Percentiles rank a stretch among this genome's conserved stretches.
Conservation (phyloP, 2,113 vertebrate genomes). For the Ictalurus furcatus region DNA sequence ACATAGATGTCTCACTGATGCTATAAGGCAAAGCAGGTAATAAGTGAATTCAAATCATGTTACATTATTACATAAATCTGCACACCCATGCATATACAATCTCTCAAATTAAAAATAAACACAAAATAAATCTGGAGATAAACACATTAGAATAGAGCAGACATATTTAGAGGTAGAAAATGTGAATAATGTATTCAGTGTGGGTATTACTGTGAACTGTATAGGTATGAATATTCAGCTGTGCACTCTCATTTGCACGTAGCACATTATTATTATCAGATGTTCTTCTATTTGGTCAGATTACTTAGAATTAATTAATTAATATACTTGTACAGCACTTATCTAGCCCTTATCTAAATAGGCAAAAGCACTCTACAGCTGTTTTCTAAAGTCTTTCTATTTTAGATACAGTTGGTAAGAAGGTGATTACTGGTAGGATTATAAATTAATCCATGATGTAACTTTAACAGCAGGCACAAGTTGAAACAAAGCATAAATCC, state of each 20-base stretch:
- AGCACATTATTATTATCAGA: slow-evolving; percentile 29
- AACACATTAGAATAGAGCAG: background rate
- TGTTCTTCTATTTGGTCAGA: slow-evolving; percentile 46
- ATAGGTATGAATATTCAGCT: slow-evolving; percentile 62
- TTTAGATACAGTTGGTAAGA: background rate
- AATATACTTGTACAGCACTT: slow-evolving; percentile 26
- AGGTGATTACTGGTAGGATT: background rate
- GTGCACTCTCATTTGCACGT: slow-evolving; percentile 51
- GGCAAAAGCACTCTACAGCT: background rate
- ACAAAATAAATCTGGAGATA: background rate
- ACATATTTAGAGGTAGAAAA: background rate
- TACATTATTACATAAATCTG: background rate
- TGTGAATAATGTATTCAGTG: background rate
- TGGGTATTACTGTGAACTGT: background rate
- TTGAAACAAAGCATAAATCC: background rate
- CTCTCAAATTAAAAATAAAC: background rate
- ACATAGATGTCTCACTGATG: background rate
- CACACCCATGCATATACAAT: background rate
- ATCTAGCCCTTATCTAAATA: background rate
- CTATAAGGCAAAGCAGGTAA: background rate
- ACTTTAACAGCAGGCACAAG: background rate
- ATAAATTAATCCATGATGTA: background rate
- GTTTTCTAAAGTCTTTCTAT: background rate
- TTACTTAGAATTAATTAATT: slow-evolving; percentile 36
- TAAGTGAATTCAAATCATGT: background rate